phyloP scores from a whole-genome alignment of 2,113 vertebrate species.

The Diadophis punctatus region DNA sequence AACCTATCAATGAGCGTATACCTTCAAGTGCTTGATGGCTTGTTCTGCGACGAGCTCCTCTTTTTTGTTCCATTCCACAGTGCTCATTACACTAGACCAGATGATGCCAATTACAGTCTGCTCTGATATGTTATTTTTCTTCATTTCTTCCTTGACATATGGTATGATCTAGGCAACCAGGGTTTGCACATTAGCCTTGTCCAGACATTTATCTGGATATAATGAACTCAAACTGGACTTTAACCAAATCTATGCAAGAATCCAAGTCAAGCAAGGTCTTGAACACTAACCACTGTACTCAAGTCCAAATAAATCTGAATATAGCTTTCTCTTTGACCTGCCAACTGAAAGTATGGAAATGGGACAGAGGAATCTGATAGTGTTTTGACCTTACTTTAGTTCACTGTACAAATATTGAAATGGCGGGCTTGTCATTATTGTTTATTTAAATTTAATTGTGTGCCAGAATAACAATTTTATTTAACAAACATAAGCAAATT shows the following conservation, averaged over 20 bases:
- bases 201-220: not conserved
- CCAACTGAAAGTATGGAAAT: not conserved
- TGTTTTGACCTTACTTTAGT: not conserved
- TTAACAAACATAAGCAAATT: not conserved
- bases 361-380: not conserved
- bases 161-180: conserved; percentile 80
- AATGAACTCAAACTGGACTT: not conserved
- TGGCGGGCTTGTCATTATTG: not conserved
- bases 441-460: not conserved
- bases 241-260: not conserved
- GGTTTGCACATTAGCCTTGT: not conserved
- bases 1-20: conserved; percentile 40
- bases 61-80: conserved; percentile 98
- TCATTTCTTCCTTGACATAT: conserved; percentile 96
- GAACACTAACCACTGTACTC: not conserved
- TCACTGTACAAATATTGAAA: not conserved
- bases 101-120: conserved; percentile 90
- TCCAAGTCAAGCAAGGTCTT: not conserved
- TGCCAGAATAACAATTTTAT: not conserved
- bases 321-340: not conserved
- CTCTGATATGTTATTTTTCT: conserved; percentile 91
- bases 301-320: not conserved
- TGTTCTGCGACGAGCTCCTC: conserved; percentile 98
- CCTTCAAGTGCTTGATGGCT: conserved; percentile 99
- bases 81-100: conserved; percentile 97